Conservation (phyloP, 2,797 vertebrate species). For the Sebastes iracundus region DNA sequence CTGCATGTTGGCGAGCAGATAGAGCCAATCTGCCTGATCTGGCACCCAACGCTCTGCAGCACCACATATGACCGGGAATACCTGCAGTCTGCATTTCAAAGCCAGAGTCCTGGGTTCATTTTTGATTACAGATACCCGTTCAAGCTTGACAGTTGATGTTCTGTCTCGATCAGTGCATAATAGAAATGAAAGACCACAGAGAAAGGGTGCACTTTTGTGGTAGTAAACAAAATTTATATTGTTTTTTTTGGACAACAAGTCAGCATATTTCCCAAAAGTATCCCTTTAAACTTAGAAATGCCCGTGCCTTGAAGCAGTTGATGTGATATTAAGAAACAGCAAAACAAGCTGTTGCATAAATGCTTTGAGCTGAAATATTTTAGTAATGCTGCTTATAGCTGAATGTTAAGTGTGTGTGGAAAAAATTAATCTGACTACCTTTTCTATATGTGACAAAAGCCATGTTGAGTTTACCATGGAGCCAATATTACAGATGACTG, state of each 20-base stretch:
- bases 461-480: neutral
- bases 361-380: neutral
- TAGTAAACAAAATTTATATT: neutral
- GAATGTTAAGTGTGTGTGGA: neutral
- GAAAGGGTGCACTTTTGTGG: neutral
- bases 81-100: neutral
- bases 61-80: neutral
- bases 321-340: neutral
- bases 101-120: neutral
- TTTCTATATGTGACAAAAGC: neutral
- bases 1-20: neutral
- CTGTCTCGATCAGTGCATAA: neutral
- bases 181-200: neutral
- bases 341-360: neutral
- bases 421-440: neutral
- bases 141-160: neutral
- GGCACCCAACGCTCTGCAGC: slow-evolving; percentile 7
- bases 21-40: slow-evolving; percentile 16
- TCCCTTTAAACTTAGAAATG: neutral
- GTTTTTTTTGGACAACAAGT: neutral
- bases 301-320: neutral
- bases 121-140: neutral
- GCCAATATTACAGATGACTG: neutral
- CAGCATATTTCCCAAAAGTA: neutral
- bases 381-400: neutral